Conservation (phyloP, 2,888 invertebrate species). For the Drosophila merina region DNA sequence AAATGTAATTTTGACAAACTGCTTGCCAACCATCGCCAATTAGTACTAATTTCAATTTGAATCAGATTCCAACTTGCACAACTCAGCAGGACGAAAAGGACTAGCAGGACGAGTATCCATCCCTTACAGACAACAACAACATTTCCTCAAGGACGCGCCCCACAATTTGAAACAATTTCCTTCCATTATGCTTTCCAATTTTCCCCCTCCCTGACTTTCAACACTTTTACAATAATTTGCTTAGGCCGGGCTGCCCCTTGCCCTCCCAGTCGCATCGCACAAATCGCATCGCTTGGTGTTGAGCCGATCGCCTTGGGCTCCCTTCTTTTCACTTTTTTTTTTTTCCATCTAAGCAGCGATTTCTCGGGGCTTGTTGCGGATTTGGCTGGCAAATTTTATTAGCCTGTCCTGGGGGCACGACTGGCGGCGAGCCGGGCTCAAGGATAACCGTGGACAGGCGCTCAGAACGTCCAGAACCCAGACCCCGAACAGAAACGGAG, state of each 20-base stretch:
- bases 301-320: constrained; percentile 40
- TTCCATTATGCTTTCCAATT: constrained; percentile 53
- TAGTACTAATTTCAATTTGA: constrained; percentile 32
- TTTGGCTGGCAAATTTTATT: constrained; percentile 72
- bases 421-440: constrained; percentile 53
- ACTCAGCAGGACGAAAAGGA: constrained; percentile 9
- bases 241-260: constrained; percentile 41
- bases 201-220: constrained; percentile 64
- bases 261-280: constrained; percentile 47
- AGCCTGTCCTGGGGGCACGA: constrained; percentile 68
- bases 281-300: constrained; percentile 34
- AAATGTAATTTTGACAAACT: constrained; percentile 32
- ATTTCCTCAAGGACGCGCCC: constrained; percentile 37
- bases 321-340: constrained; percentile 7
- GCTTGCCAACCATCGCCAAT: constrained; percentile 25
- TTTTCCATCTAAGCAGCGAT: constrained; percentile 27
- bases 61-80: constrained; percentile 27
- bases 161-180: constrained; percentile 50
- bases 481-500: constrained; percentile 12
- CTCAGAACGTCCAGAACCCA: constrained; percentile 56
- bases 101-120: constrained; percentile 10
- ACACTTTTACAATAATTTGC: constrained; percentile 71
- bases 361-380: constrained; percentile 61
- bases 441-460: constrained; percentile 71
- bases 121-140: constrained; percentile 9